Evolutionary conservation across 1,140 invertebrate genomes (phyloP), one percentile per base, ranked within the genome.

Genomic region (Sycophaga agraensis): DNA sequence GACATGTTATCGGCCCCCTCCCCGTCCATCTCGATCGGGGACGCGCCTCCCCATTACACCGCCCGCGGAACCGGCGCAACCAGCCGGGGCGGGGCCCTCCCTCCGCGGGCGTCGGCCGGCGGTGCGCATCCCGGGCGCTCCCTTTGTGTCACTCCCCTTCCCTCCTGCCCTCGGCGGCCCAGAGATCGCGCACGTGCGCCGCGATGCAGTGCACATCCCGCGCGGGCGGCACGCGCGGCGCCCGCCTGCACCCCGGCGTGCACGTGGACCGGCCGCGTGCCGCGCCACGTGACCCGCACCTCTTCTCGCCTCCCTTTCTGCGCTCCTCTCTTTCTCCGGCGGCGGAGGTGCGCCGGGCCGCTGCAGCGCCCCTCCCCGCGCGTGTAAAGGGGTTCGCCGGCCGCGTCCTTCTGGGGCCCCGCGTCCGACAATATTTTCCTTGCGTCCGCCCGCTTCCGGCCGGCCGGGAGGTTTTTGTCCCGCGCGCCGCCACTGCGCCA

Each of bases 371-470:
- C 28, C 5, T 4, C 28, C 49, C 48, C 24, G 39, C 31, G 42
- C 37, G 11, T 8, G 24, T 34, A 19, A 73, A 74, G 68, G 68
- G 70, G 66, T 70, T 67, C 64, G 42, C 35, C 43, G n/a, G n/a
- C 49, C 19, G n/a, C 4, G 34, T 24, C 9, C 35, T 51, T 67
- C 62, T 6, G 17, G 16, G 21, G 12, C 42, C 11, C 42, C 8
- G 8, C n/a, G 43, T 37, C 40, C 65, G 69, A 70, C 60, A 69
- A 69, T 75, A 69, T 74, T 74, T 66, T 75, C 70, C 67, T 70
- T 73, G 64, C 61, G 70, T 67, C 64, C 69, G 51, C 42, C 37
- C 1, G 24, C 40, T 59, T 40, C 56, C 57, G 48, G 45, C 39
- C 17, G 19, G 9, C 17, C 12, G 39, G 16, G 51, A 26, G 28